Conservation (phyloP, 2,113 vertebrate genomes). For the Indicator maculatus region DNA sequence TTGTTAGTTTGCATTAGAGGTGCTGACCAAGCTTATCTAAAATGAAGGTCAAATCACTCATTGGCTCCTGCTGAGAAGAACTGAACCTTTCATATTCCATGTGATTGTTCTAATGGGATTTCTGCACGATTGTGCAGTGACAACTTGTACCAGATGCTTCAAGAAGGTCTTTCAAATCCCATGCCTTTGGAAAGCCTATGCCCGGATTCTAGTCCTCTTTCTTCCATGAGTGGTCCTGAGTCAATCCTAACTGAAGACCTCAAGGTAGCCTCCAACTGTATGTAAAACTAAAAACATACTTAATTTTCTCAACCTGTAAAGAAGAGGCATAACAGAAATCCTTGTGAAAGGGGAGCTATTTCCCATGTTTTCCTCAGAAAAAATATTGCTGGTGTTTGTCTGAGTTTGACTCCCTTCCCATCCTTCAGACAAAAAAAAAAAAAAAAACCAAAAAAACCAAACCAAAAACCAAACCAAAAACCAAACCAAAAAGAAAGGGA, state of each 20-base stretch:
- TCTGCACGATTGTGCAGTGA: background rate
- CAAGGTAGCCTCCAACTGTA: background rate
- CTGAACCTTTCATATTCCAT: background rate
- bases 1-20: background rate
- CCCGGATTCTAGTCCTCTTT: background rate
- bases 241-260: background rate
- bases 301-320: background rate
- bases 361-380: background rate
- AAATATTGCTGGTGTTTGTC: background rate
- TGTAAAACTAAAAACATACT: background rate
- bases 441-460: too few species aligned
- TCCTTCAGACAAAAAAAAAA: background rate
- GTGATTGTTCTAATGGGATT: background rate
- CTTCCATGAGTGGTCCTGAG: background rate
- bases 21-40: background rate
- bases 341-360: background rate
- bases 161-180: background rate
- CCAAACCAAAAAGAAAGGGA: background rate
- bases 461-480: too few species aligned
- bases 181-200: background rate
- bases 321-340: background rate
- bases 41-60: background rate
- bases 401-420: background rate
- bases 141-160: background rate
- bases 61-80: background rate